A percentile compares a stretch with the other conserved stretches of the same genome.
phyloP scores from a whole-genome alignment of 2,888 invertebrate genomes.

The Oegoconia quadripuncta region DNA sequence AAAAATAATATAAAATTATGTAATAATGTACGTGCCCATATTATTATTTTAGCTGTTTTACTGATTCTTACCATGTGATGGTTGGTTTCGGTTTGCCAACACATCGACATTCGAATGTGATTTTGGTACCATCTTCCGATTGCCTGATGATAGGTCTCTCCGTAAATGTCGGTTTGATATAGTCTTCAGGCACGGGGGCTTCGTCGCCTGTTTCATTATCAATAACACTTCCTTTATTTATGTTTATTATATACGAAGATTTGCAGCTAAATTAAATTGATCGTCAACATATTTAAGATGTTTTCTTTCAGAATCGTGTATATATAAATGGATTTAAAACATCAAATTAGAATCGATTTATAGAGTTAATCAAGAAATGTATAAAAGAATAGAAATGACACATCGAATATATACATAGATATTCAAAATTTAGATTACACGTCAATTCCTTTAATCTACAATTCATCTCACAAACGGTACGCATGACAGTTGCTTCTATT shows the following conservation, averaged over 20 bases:
- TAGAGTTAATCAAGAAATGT: constrained; percentile 63
- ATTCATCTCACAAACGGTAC: constrained; percentile 62
- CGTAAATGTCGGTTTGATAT: constrained; percentile 98
- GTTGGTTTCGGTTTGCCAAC: constrained; percentile 98
- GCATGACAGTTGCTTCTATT: constrained; percentile 73
- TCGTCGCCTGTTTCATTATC: constrained; percentile 88
- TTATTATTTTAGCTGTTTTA: background rate
- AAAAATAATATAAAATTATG: constrained; percentile 20
- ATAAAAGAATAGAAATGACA: constrained; percentile 48
- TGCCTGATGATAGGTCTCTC: constrained; percentile 98
- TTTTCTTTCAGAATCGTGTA: constrained; percentile 63
- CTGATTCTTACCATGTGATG: constrained; percentile 90
- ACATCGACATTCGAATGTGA: constrained; percentile 98
- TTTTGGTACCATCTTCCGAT: constrained; percentile 96
- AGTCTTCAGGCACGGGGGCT: constrained; percentile 95
- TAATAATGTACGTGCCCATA: background rate
- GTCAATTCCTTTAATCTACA: constrained; percentile 42
- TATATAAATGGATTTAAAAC: constrained; percentile 35
- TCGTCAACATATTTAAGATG: constrained; percentile 64
- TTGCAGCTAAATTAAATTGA: constrained; percentile 45
- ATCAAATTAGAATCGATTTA: constrained; percentile 39
- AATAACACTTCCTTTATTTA: constrained; percentile 33
- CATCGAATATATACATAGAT: constrained; percentile 46
- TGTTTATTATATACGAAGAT: constrained; percentile 42
- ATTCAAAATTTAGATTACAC: constrained; percentile 46